These are phyloP conservation scores for Tetramorium simillimum DNA, from an alignment of 1,140 invertebrate genomes.

Conservation along the genomic window DNA sequence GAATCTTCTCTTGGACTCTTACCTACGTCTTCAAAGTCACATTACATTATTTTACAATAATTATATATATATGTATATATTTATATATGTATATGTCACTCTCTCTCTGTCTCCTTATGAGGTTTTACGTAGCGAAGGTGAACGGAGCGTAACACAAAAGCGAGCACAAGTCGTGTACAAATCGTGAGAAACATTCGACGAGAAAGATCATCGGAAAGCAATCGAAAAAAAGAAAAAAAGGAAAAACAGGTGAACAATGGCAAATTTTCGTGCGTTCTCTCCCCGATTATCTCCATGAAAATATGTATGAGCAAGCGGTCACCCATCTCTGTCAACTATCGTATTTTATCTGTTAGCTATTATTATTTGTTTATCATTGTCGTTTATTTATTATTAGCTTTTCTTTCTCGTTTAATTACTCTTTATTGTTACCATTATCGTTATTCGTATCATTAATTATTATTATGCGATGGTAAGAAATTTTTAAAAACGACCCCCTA, in stretches of 20 bases:
- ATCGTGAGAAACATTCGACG: conserved; percentile 46
- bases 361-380: conserved; percentile 71
- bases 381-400: conserved; percentile 76
- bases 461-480: conserved; percentile 84
- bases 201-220: conserved; percentile 38
- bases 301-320: conserved; percentile 75
- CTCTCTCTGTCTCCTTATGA: conserved; percentile 59
- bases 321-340: conserved; percentile 72
- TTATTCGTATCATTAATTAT: conserved; percentile 73
- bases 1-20: conserved; percentile 72
- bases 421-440: conserved; percentile 70
- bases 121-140: conserved; percentile 73
- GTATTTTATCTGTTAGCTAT: conserved; percentile 47
- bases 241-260: conserved; percentile 54
- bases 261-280: conserved; percentile 51
- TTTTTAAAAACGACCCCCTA: conserved; percentile 83
- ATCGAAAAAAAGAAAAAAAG: conserved; percentile 46
- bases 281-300: conserved; percentile 69
- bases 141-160: conserved; percentile 69
- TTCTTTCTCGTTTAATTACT: conserved; percentile 35
- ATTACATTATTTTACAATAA: conserved; percentile 76
- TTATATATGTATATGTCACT: conserved; percentile 49
- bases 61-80: conserved; percentile 68
- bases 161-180: conserved; percentile 60
- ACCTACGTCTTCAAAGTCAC: conserved; percentile 68